A percentile compares a stretch with the other conserved stretches of the same genome.
phyloP scores from a whole-genome alignment of 2,797 vertebrate genomes.

The Cyprinella venusta region DNA sequence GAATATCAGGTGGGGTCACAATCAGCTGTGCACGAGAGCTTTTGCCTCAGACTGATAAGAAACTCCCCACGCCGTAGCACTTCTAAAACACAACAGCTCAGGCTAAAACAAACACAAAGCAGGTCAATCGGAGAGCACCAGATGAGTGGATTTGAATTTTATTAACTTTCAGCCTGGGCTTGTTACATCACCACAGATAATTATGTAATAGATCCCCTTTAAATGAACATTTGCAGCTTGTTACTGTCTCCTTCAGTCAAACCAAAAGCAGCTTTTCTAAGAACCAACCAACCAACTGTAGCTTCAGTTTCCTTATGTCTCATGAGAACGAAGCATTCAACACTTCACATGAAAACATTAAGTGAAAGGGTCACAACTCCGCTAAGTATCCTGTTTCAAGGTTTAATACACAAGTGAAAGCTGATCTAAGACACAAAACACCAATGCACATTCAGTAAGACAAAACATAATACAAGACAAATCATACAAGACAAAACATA shows the following conservation, averaged over 20 bases:
- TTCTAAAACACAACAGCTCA: not conserved
- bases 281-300: slow-evolving; percentile 57
- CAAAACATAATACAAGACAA: not conserved
- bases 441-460: not conserved
- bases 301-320: slow-evolving; percentile 60
- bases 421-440: slow-evolving; percentile 13
- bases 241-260: not conserved
- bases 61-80: slow-evolving; percentile 19
- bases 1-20: slow-evolving; percentile 34
- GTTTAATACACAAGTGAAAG: slow-evolving; percentile 22
- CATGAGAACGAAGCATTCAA: not conserved
- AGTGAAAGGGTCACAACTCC: slow-evolving; percentile 30
- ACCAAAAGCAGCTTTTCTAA: slow-evolving; percentile 46
- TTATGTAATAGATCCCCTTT: slow-evolving; percentile 3
- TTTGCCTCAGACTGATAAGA: slow-evolving; percentile 28
- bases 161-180: not conserved
- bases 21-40: slow-evolving; percentile 4
- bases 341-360: slow-evolving; percentile 1
- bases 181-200: not conserved
- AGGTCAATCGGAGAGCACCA: not conserved
- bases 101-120: slow-evolving; percentile 13
- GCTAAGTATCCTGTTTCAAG: slow-evolving; percentile 33
- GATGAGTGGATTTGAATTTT: not conserved
- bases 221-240: not conserved
- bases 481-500: not conserved